Evolutionary conservation across 2,113 vertebrate species (phyloP).

Genomic region (Sturnus vulgaris): DNA sequence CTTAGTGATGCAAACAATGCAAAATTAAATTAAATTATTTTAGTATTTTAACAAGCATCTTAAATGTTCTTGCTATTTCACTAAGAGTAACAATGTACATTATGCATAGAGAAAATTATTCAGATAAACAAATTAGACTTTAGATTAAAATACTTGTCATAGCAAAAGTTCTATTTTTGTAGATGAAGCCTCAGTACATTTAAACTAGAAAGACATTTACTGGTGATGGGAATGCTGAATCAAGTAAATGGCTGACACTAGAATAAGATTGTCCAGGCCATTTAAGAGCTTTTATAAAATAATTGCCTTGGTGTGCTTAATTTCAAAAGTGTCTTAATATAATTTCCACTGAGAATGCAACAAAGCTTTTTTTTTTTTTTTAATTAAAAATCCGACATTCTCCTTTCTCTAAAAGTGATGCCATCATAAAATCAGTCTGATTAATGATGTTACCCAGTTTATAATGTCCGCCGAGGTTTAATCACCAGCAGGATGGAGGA

Average conservation of each 20-base stretch:
- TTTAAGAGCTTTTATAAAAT: slow-evolving; percentile 31
- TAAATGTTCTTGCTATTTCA: not conserved
- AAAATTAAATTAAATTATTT: not conserved
- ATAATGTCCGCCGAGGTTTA: not conserved
- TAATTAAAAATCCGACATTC: not conserved
- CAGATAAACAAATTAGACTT: not conserved
- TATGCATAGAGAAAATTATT: not conserved
- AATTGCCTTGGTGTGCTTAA: not conserved
- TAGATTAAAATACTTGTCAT: not conserved
- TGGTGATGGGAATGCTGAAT: not conserved
- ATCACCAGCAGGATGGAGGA: not conserved
- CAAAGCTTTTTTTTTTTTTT: not conserved
- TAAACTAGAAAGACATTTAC: slow-evolving; percentile 6
- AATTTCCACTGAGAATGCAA: not conserved
- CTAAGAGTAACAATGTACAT: not conserved
- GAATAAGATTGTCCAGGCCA: not conserved
- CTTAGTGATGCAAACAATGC: not conserved
- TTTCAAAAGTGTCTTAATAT: not conserved
- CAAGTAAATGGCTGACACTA: not conserved
- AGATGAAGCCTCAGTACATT: not conserved
- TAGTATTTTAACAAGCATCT: not conserved
- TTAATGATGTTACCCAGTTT: slow-evolving; percentile 7
- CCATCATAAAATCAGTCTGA: not conserved
- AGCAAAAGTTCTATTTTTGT: not conserved
- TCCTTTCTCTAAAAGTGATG: not conserved